Evolutionary conservation across 2,113 vertebrate species (phyloP).

Genomic region (Cephalopholis sonnerati): DNA sequence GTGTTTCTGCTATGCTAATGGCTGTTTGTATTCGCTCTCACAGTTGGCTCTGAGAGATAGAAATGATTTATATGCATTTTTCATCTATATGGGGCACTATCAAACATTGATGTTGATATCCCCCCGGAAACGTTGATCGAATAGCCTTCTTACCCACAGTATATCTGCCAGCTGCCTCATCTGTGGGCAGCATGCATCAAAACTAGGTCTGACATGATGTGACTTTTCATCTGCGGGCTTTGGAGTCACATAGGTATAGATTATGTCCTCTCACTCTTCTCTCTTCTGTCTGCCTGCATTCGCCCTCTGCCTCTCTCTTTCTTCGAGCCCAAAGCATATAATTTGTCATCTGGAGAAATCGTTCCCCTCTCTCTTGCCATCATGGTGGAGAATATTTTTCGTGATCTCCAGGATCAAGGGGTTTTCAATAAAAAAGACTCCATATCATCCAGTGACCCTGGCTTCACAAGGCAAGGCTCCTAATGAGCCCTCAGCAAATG

Average conservation of each 20-base stretch:
- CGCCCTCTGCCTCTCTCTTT: slow-evolving; percentile 39
- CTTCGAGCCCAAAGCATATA: slow-evolving; percentile 39
- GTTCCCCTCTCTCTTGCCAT: slow-evolving; percentile 50
- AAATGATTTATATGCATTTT: slow-evolving; percentile 58
- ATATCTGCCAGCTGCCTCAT: slow-evolving; percentile 70
- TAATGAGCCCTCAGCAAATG: slow-evolving; percentile 76
- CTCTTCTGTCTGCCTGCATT: slow-evolving; percentile 38
- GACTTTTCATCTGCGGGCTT: slow-evolving; percentile 73
- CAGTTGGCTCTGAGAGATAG: slow-evolving; percentile 40
- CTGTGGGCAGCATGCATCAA: slow-evolving; percentile 72
- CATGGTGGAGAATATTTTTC: slow-evolving; percentile 59
- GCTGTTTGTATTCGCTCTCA: slow-evolving; percentile 57
- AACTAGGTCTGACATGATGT: slow-evolving; percentile 60
- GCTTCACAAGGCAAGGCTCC: slow-evolving; percentile 52
- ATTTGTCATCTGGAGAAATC: slow-evolving; percentile 73
- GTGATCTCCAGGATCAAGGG: slow-evolving; percentile 73
- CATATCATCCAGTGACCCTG: slow-evolving; percentile 65
- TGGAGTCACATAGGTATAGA: slow-evolving; percentile 62
- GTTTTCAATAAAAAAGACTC: slow-evolving; percentile 66
- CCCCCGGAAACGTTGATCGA: slow-evolving; percentile 58
- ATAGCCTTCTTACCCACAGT: slow-evolving; percentile 48
- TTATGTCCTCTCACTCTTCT: slow-evolving; percentile 55
- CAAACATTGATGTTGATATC: slow-evolving; percentile 54
- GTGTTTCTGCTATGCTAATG: slow-evolving; percentile 38
- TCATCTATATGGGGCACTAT: slow-evolving; percentile 45